These are phyloP conservation scores for Diarsia rubi DNA, from an alignment of 2,888 invertebrate species.

Conservation along the genomic window DNA sequence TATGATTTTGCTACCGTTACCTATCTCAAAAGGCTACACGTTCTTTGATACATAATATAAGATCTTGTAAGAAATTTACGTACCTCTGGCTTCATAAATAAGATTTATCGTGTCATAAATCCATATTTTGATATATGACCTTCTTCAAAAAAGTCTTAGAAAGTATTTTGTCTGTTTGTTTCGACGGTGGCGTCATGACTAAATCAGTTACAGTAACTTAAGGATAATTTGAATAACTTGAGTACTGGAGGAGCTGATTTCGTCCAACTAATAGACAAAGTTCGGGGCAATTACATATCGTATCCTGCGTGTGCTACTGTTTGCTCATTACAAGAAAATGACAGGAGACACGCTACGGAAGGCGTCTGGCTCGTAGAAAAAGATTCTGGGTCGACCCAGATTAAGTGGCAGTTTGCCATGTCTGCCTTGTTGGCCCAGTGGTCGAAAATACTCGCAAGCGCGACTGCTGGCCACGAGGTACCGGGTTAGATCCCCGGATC, in stretches of 20 bases:
- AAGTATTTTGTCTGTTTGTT: slow-evolving; percentile 20
- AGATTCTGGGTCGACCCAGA: neutral
- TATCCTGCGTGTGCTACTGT: neutral
- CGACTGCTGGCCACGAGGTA: too few species aligned
- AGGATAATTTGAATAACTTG: neutral
- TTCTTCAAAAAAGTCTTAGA: neutral
- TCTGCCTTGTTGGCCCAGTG: too few species aligned
- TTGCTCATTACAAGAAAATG: neutral
- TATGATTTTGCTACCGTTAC: neutral
- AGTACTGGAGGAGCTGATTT: neutral
- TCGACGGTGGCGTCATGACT: neutral
- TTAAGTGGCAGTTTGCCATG: neutral
- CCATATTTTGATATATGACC: slow-evolving; percentile 12
- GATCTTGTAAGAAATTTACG: slow-evolving; percentile 39
- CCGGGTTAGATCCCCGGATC: too few species aligned
- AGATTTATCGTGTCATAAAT: slow-evolving; percentile 44
- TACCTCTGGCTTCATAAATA: slow-evolving; percentile 31
- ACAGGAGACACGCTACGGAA: neutral
- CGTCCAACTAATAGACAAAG: neutral
- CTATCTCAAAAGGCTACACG: neutral
- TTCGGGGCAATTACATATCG: neutral
- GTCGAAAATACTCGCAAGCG: too few species aligned
- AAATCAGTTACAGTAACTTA: neutral
- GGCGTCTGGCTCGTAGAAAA: neutral
- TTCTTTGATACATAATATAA: slow-evolving; percentile 13